Evolutionary conservation across 2,113 vertebrate genomes (phyloP), one percentile per base, ranked within the genome.

Genomic region (Laterallus jamaicensis): DNA sequence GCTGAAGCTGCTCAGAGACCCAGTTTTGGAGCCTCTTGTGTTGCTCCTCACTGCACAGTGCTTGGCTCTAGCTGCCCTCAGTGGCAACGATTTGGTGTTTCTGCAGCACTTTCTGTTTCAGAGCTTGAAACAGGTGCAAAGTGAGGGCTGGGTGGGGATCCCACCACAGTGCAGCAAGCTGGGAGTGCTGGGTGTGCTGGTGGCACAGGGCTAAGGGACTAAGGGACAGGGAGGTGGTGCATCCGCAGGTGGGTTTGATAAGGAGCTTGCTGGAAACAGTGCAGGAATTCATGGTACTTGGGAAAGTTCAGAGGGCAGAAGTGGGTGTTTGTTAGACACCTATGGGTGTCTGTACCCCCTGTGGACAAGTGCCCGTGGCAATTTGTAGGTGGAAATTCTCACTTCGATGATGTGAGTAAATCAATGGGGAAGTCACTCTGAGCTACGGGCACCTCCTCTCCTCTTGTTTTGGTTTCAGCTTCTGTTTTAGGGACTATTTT

Each of bases 331-430:
- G 44, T 18, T 47, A 47, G 44, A 47, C 44, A 47, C 44, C 44
- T 8, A 47, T 6, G 49, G 29, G 16, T 52, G 44, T 32, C 29
- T 88, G 1, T 1, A 1, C 59, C 60, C 37, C 26, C 40, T 49
- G 49, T 28, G 50, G 54, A 37, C 31, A 28, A 60, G 14, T 0
- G 2, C 12, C 28, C 0, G 0, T 58, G 68, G 64, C 40, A 6
- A 1, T 80, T 55, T 10, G 13, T 4, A 64, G 54, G 35, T 13
- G 20, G 47, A 70, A 79, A 82, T 68, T 60, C 26, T 78, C 69
- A 35, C 70, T n/a, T 39, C 26, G 32, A 8, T 37, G 56, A 16
- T 32, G 39, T 13, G 10, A 69, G 55, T 47, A 24, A 32, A 55
- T 39, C 55, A 28, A 5, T 29, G 28, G 28, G 39, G 8, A 39